Evolutionary conservation across 2,113 vertebrate genomes (phyloP), one percentile per base, ranked within the genome.

Genomic region (Myiagra hebetior): DNA sequence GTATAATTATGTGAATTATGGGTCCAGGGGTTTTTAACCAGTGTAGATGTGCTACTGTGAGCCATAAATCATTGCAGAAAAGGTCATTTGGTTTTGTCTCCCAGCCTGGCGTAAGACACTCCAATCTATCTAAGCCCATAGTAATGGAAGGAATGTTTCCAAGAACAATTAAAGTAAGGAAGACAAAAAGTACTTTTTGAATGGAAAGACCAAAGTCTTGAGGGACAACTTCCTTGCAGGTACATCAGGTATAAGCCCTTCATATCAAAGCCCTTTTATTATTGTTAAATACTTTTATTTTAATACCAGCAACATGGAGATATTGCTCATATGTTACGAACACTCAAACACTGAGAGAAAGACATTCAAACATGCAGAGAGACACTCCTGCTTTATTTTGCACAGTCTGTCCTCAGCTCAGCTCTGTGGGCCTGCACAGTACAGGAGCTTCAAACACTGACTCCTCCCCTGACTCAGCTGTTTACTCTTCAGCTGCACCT

Each of bases 1-100:
- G 94, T 95, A 39, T 87, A 96, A 95, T 97, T 93, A 95, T 4
- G 22, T 68, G 91, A 95, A 91, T 95, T 91, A 95, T 2, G 39
- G 89, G 94, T 81, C 75, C 35, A 75, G 7, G 18, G 15, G 26
- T 31, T 93, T 92, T 81, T 37, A 84, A 97, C 33, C 13, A 4
- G 30, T 39, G 19, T 67, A 92, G 60, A 86, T 92, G 16, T 53
- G 49, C 63, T 96, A 70, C 64, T 81, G 35, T 56, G 62, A 89
- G 37, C 68, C 39, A n/a, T 63, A 92, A 89, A 85, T 72, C 80
- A 92, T 26, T 5, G 2, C n/a, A 93, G 52, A 62, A 80, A 87
- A 86, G 15, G 47, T 67, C 33, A 81, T 52, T 67, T 37, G 56
- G 19, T 74, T 95, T 87, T 89, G 30, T 44, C 39, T 85, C 80